A percentile compares a stretch with the other conserved stretches of the same genome.
Conservation (phyloP, 92 coral and sea anemone genomes). For the Micromussa lordhowensis region DNA sequence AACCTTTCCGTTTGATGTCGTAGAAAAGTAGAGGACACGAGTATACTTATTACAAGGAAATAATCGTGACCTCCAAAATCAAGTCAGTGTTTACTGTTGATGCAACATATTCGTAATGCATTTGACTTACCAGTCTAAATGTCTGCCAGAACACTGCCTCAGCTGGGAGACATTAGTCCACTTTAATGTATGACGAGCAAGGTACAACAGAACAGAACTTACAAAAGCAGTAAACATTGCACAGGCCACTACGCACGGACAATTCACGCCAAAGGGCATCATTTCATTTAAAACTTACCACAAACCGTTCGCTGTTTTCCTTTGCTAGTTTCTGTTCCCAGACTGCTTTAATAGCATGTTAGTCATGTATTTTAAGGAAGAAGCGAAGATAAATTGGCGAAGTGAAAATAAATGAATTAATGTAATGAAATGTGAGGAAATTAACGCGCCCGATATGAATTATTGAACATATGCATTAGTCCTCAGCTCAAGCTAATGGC, state of each 20-base stretch:
- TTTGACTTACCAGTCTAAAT: slow-evolving; percentile 16
- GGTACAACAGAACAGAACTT: background rate
- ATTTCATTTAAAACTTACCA: background rate
- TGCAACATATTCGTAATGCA: background rate
- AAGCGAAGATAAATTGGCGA: background rate
- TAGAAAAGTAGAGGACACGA: background rate
- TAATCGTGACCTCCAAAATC: background rate
- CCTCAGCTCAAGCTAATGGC: background rate
- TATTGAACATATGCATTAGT: background rate
- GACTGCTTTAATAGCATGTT: background rate
- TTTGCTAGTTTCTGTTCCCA: background rate
- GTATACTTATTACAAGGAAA: background rate
- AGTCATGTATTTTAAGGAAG: background rate
- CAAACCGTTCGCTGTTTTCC: background rate
- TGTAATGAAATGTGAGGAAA: slow-evolving; percentile 33
- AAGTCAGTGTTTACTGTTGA: background rate
- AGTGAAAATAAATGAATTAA: slow-evolving; percentile 4
- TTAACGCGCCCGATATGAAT: slow-evolving; percentile 19
- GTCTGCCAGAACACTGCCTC: background rate
- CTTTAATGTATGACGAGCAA: background rate
- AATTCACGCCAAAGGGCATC: slow-evolving; percentile 18
- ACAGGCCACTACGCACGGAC: slow-evolving; percentile 11
- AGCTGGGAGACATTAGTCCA: background rate
- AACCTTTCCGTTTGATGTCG: background rate
- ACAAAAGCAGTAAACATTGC: background rate